A percentile compares a stretch with the other conserved stretches of the same genome.
Evolutionary conservation across 2,797 vertebrate species (phyloP).

Genomic region (Tapirus indicus): DNA sequence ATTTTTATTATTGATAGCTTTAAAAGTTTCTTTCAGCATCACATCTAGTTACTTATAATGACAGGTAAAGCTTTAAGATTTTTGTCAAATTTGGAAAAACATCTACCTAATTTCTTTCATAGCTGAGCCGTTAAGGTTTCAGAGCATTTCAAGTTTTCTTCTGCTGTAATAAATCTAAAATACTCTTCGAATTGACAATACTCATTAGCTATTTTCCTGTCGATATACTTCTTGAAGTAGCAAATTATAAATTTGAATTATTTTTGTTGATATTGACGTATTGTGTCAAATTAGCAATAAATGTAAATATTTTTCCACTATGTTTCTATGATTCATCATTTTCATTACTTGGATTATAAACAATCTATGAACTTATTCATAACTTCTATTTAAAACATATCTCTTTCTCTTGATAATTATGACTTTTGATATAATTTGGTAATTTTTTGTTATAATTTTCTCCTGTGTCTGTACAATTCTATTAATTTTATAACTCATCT

Average conservation of each 20-base stretch:
- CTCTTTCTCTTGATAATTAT: background rate
- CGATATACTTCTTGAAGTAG: background rate
- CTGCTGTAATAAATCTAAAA: background rate
- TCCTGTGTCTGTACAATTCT: background rate
- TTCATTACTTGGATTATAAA: background rate
- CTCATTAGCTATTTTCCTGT: background rate
- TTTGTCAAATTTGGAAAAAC: background rate
- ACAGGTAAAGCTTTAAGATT: background rate
- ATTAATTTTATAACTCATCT: constrained; percentile 10
- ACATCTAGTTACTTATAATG: background rate
- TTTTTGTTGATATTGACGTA: background rate
- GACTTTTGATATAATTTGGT: background rate
- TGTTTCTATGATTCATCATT: background rate
- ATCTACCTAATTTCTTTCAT: background rate
- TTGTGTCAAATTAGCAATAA: background rate
- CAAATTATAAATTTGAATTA: background rate
- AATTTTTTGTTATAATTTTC: constrained; percentile 1
- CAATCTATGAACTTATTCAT: background rate
- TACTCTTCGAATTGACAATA: background rate
- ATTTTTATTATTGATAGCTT: background rate
- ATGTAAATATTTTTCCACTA: background rate
- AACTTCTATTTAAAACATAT: background rate
- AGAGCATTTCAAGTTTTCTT: background rate
- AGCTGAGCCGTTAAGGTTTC: background rate
- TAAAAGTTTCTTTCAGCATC: background rate